Conservation (phyloP, 2,113 vertebrate species). For the Amazona guildingii region DNA sequence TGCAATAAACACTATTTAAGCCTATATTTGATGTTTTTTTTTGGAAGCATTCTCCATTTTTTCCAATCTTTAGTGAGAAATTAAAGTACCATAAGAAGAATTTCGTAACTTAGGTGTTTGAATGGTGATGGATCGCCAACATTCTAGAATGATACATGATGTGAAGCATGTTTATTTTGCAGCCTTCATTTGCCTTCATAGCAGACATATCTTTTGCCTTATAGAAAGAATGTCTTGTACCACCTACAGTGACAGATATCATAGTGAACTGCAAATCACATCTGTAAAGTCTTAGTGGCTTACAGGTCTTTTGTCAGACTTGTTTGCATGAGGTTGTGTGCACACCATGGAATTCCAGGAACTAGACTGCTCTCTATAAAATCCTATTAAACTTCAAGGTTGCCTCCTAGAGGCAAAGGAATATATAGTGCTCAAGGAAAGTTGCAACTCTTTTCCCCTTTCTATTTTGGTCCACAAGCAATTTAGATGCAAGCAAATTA, state of each 20-base stretch:
- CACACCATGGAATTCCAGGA: not conserved
- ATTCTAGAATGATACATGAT: not conserved
- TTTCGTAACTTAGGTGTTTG: not conserved
- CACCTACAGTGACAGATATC: not conserved
- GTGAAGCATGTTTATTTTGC: not conserved
- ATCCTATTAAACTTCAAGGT: not conserved
- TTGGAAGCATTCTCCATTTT: not conserved
- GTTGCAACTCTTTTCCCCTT: not conserved
- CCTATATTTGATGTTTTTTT: not conserved
- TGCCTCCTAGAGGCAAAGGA: not conserved
- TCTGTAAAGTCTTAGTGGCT: not conserved
- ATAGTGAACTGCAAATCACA: not conserved
- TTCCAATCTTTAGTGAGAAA: not conserved
- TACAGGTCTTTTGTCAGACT: not conserved
- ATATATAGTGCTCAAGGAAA: not conserved
- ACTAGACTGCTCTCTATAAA: not conserved
- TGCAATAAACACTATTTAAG: not conserved
- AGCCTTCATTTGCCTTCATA: not conserved
- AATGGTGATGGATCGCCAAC: not conserved
- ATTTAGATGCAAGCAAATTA: not conserved
- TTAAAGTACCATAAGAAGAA: not conserved
- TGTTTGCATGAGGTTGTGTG: not conserved
- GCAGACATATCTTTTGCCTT: not conserved
- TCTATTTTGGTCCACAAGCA: not conserved
- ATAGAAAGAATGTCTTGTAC: not conserved